Base-by-base conservation (phyloP, 2,113 vertebrate genomes). In the Amblyornis subalaris region DNA sequence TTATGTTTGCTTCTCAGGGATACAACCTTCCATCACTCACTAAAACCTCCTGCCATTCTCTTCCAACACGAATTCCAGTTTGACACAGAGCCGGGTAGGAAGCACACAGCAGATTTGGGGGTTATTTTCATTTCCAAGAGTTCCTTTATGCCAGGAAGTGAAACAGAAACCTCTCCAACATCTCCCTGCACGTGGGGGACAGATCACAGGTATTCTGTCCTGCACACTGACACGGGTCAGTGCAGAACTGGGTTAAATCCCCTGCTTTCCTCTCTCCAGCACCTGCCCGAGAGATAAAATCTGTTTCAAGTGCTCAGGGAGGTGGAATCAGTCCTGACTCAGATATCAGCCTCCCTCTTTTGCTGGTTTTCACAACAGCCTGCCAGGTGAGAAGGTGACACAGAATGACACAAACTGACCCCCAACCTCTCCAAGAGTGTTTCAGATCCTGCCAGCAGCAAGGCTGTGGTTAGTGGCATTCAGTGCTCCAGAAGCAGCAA, bases 171-270 rank as follows among this genome's bases (percentile, higher is more conserved):
- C 31, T 66, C 31, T 87, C 38, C 66, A n/a, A 23, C 31, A 28
- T 7, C 22, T 20, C 51, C 23, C 26, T 54, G 60, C 55, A 29
- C 0, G 4, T 9, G 36, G 60, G 35, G 65, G 8, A 29, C 16
- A 29, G 58, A 79, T 35, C 47, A 2, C 47, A 24, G 31, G 33
- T 12, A 13, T 3, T 28, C 15, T 12, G 4, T 4, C 40, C 78
- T 6, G 21, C 72, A 17, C 3, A 0, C 10, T 14, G 50, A 2
- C 53, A 75, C 0, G 0, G 48, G 38, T 8, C 45, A n/a, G 44
- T 17, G 66, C 76, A 67, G 20, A 17, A 16, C 10, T 15, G 9
- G 1, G 7, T 17, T 15, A 9, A 53, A 77, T 7, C 7, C 6
- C 1, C 31, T 51, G 74, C 40, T n/a, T 50, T 21, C 48, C 80